phyloP scores from a whole-genome alignment of 1,140 invertebrate genomes.

The Phortica variegata region DNA sequence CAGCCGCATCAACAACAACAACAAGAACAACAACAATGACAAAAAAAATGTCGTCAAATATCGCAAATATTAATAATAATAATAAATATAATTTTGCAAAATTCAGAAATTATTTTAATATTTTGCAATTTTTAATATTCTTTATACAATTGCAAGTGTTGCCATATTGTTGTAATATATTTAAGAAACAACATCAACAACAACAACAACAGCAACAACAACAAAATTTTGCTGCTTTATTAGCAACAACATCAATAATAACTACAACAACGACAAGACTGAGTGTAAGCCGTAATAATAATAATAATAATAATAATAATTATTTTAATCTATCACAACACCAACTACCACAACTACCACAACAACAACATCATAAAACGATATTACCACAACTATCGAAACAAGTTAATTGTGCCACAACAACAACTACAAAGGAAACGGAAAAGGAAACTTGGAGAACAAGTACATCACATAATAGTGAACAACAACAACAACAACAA shows the following conservation, averaged over 20 bases:
- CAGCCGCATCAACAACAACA: too few relatives aligned
- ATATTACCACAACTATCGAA: conserved; percentile 1
- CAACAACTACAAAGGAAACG: conserved; percentile 1
- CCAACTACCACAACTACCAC: conserved; percentile 14
- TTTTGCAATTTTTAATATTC: conserved; percentile 23
- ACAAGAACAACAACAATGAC: too few relatives aligned
- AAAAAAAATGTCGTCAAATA: too few relatives aligned
- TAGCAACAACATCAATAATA: conserved; percentile 14
- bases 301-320: conserved; percentile 8
- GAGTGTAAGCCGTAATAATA: conserved; percentile 23
- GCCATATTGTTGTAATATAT: conserved; percentile 17
- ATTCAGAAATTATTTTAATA: conserved; percentile 22
- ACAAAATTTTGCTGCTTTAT: conserved; percentile 2
- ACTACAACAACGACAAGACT: conserved; percentile 14
- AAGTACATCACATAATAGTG: too few relatives aligned
- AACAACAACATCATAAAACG: conserved; percentile 18
- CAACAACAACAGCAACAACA: conserved; percentile 1
- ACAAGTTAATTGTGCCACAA: conserved; percentile 3
- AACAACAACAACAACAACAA: conserved; percentile 1
- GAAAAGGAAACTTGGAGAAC: background rate
- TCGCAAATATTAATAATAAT: too few relatives aligned
- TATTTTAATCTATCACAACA: conserved; percentile 1
- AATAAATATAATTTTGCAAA: background rate
- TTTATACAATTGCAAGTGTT: conserved; percentile 19
- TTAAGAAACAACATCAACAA: conserved; percentile 1